Conservation (phyloP, 2,113 vertebrate species). For the Fukomys damarensis region DNA sequence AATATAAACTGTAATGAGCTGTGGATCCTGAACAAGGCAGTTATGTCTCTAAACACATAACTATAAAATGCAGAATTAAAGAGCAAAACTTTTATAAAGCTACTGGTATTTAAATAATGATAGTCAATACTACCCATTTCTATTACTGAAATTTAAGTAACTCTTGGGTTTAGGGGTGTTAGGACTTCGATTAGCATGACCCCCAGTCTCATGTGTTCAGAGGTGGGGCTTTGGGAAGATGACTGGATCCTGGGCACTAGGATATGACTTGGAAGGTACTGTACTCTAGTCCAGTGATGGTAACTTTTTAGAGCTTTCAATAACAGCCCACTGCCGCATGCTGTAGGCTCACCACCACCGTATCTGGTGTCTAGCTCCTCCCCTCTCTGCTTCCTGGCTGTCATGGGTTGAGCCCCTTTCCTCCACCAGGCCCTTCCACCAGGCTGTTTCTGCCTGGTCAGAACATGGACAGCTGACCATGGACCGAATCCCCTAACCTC, state of each 20-base stretch:
- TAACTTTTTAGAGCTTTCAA: not conserved
- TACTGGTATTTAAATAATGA: slow-evolving; percentile 7
- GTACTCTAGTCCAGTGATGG: not conserved
- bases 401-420: not conserved
- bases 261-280: not conserved
- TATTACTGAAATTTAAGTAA: not conserved
- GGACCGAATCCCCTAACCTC: not conserved
- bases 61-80: slow-evolving; percentile 26
- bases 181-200: not conserved
- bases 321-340: no score
- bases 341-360: not conserved
- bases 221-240: not conserved
- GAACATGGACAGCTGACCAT: not conserved
- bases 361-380: not conserved
- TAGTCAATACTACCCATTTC: not conserved
- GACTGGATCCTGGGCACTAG: not conserved
- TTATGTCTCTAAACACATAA: slow-evolving; percentile 27
- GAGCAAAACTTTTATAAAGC: not conserved
- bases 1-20: not conserved
- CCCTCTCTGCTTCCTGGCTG: not conserved
- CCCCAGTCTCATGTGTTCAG: not conserved
- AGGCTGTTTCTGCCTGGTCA: not conserved
- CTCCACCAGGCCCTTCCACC: not conserved
- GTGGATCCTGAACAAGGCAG: not conserved
- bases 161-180: not conserved